Percentiles rank a stretch among this genome's conserved stretches.
These are phyloP conservation scores for Lota lota DNA, from an alignment of 2,113 vertebrate species.

Conservation along the genomic window DNA sequence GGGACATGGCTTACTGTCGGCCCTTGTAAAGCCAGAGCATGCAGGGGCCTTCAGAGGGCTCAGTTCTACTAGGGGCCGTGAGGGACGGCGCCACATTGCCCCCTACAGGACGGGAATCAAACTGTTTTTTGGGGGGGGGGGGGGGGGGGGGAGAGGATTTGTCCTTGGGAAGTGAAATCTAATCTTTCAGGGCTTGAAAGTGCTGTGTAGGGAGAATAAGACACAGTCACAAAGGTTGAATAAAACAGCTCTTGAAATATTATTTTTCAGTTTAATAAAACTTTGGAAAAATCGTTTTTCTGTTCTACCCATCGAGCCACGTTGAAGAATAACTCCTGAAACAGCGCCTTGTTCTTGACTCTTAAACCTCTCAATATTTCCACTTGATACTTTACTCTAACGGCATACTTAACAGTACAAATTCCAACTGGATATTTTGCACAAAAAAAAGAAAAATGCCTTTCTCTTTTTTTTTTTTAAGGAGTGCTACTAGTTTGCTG, in stretches of 20 bases:
- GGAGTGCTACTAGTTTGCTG: conserved; percentile 3
- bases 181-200: neutral
- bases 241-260: too few relatives aligned
- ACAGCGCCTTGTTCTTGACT: too few relatives aligned
- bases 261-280: too few relatives aligned
- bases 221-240: too few relatives aligned
- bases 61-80: neutral
- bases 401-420: too few relatives aligned
- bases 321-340: too few relatives aligned
- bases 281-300: too few relatives aligned
- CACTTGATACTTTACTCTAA: neutral
- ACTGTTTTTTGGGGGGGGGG: too few relatives aligned
- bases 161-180: neutral
- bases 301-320: too few relatives aligned
- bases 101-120: conserved; percentile 44
- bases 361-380: neutral
- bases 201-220: too few relatives aligned
- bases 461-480: neutral
- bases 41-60: conserved; percentile 3
- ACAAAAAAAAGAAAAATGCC: neutral
- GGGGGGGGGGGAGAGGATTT: neutral
- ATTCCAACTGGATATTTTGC: too few relatives aligned
- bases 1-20: conserved; percentile 20
- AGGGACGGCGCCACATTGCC: conserved; percentile 55
- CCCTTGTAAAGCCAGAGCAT: conserved; percentile 29